phyloP scores from a whole-genome alignment of 2,888 invertebrate genomes.

The Halictus ligatus region DNA sequence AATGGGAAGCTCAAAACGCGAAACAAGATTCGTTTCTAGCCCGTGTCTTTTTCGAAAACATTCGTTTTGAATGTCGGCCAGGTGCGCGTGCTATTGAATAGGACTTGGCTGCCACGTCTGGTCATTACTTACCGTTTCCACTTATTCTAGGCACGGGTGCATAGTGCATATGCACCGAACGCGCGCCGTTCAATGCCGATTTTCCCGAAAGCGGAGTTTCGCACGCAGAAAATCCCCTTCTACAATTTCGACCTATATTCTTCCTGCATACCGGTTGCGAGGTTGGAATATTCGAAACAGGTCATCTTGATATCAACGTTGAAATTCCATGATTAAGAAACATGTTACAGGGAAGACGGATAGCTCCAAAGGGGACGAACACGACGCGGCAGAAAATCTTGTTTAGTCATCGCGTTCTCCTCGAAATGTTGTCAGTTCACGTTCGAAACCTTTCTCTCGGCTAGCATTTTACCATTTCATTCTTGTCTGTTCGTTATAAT shows the following conservation, averaged over 20 bases:
- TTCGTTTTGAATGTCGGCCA: background rate
- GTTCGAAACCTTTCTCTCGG: background rate
- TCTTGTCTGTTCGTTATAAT: background rate
- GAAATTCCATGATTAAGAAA: background rate
- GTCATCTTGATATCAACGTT: background rate
- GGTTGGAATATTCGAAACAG: background rate
- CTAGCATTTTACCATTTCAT: background rate
- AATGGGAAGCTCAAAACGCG: background rate
- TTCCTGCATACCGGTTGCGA: background rate
- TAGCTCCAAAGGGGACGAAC: background rate
- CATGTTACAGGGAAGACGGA: background rate
- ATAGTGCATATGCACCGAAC: constrained; percentile 3
- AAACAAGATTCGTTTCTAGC: background rate
- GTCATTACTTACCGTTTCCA: constrained; percentile 12
- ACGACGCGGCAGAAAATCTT: background rate
- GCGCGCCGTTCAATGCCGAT: background rate
- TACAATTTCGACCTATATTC: background rate
- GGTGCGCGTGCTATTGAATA: constrained; percentile 5
- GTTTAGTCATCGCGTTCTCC: background rate
- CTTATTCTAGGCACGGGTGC: constrained; percentile 13
- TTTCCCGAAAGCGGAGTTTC: background rate
- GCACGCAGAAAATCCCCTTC: background rate
- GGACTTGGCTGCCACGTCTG: constrained; percentile 6
- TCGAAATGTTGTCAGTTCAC: background rate
- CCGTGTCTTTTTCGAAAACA: background rate